Base-by-base conservation (phyloP, 2,113 vertebrate genomes). In the Gobio gobio region DNA sequence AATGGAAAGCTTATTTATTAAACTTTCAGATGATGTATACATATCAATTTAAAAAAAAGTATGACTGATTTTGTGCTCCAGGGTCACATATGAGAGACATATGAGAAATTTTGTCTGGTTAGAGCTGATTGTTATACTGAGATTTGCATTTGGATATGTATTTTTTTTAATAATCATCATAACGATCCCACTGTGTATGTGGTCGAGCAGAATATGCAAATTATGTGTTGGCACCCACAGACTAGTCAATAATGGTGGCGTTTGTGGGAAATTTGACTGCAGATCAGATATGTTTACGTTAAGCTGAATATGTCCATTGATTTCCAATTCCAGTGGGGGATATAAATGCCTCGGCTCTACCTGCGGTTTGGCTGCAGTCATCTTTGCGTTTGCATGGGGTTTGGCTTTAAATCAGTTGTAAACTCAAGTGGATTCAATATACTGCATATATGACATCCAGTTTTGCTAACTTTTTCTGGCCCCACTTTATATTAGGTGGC, bases 231-330 rank as follows among this genome's bases (percentile, higher is more conserved):
- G 26, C 76, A 36, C 26, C 43, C 78, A 47, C 49, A 61, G 29
- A 24, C 78, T 40, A 45, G 72, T 86, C 76, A 63, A 78, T 85
- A 68, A 33, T 33, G 20, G 20, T 10, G 20, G 29, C 4, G 40
- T 49, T 85, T 54, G 80, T 59, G 73, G 10, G 12, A 64, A 63
- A 66, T 75, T 73, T 75, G 43, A 64, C 45, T 40, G 29, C 66
- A 77, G 70, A 85, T 85, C 79, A 85, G 45, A 83, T 73, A 84
- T 80, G 59, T 68, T 81, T 83, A 74, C 75, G 14, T 33, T 61
- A 47, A 45, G 51, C 82, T 80, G 49, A 80, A 88, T 84, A 83
- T 64, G 29, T 45, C 22, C 12, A 84, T 75, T 49, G 84, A 83
- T 73, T 16, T 72, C 51, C 77, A 40, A 70, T 80, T 64, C 33